Conservation (phyloP, 2,797 vertebrate genomes). For the Myotis pilosus region DNA sequence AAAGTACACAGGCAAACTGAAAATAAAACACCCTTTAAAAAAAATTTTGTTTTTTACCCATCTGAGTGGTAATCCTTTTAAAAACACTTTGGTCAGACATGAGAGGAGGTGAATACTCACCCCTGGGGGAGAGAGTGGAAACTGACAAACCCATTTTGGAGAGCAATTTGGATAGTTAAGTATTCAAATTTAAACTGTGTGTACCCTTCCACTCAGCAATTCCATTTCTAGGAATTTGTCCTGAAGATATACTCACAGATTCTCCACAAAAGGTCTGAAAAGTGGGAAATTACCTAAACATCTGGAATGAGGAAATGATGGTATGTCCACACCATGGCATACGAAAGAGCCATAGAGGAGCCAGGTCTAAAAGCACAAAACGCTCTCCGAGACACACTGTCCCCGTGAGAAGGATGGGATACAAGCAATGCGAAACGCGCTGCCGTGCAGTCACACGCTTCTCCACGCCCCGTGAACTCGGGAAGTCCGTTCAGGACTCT, state of each 20-base stretch:
- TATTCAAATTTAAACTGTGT: not conserved
- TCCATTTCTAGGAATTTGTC: not conserved
- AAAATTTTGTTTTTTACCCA: not conserved
- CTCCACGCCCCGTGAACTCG: not conserved
- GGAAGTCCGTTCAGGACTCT: not conserved
- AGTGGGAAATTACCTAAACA: constrained; percentile 1
- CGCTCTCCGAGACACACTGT: not conserved
- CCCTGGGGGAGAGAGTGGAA: not conserved
- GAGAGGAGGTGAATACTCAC: not conserved
- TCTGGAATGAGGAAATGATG: not conserved
- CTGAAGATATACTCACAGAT: not conserved
- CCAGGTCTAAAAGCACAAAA: not conserved
- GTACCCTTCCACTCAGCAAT: not conserved
- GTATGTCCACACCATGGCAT: not conserved
- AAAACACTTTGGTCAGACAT: not conserved
- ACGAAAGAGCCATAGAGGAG: not conserved
- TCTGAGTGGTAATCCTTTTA: not conserved
- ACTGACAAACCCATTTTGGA: not conserved
- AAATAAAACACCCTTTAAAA: not conserved
- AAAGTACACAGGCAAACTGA: not conserved
- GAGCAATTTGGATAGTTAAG: not conserved
- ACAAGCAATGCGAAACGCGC: not conserved
- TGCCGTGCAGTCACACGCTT: not conserved
- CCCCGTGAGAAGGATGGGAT: not conserved
- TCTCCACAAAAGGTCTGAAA: not conserved